Base-by-base conservation (phyloP, 2,888 invertebrate genomes). In the Stenotaenia linearis region DNA sequence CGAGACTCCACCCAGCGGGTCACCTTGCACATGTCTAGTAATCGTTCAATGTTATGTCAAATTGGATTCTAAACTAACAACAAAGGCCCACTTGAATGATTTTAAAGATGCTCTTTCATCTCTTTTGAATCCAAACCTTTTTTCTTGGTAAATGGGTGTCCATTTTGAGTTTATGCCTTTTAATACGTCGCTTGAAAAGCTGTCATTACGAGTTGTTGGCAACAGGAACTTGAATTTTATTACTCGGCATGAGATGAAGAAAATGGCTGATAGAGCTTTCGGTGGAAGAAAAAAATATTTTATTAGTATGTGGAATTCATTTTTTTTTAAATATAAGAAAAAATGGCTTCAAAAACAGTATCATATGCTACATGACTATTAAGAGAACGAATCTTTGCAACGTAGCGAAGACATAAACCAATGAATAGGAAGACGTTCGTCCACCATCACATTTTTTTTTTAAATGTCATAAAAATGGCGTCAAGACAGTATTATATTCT, bases 181-280 rank as follows among this genome's bases (percentile, higher is more conserved):
- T 50, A 50, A 50, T 50, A 21, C 18, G 21, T n/a, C 50, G 61
- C 6, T 28, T 15, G 9, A 28, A 69, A 69, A 69, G 69, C 69
- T 69, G 69, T 69, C 69, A 69, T 69, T 69, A 69, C 25, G 69
- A 69, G 69, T 25, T 69, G 69, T 69, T 69, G 69, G 69, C 69
- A 69, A 69, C 69, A 69, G 69, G 69, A 69, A 69, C 69, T 69
- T 25, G 69, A 10, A 28, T 69, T 69, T 69, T 69, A 69, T 69
- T 69, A 28, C 69, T 69, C 25, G 69, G 23, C 69, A 25, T 28
- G 28, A 10, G 25, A 69, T n/a, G n/a, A 1, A 25, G 25, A 7
- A 21, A n/a, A 50, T 45, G 45, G n/a, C n/a, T 15, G n/a, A 45
- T 15, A 18, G n/a, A 18, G 5, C 1, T 15, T 45, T 45, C 18